These are phyloP conservation scores for Pogonocichla stellata DNA, from an alignment of 2,113 vertebrate species.

Conservation along the genomic window DNA sequence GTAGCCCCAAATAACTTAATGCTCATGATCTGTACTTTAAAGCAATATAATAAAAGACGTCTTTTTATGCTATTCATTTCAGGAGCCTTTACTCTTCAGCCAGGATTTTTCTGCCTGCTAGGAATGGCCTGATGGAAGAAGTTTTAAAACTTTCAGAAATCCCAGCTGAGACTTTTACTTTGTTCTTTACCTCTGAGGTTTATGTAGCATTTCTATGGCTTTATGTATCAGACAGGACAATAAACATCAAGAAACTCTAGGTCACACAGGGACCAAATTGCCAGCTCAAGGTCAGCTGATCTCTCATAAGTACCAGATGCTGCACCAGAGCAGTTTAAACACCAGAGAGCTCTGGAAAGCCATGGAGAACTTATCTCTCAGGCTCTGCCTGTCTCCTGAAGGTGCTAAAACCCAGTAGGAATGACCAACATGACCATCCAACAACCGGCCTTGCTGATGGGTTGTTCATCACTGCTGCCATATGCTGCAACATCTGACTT, in stretches of 20 bases:
- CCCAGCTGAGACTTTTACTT: slow-evolving; percentile 45
- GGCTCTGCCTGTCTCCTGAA: neutral
- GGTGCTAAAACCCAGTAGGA: neutral
- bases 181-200: slow-evolving; percentile 51
- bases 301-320: neutral
- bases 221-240: slow-evolving; percentile 11
- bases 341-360: neutral
- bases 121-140: slow-evolving; percentile 27
- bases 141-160: slow-evolving; percentile 46
- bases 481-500: neutral
- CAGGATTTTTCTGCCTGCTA: slow-evolving; percentile 44
- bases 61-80: slow-evolving; percentile 45
- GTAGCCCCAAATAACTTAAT: slow-evolving; percentile 30
- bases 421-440: neutral
- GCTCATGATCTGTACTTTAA: slow-evolving; percentile 47
- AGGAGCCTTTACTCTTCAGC: slow-evolving; percentile 45
- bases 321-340: neutral
- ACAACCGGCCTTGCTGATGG: neutral
- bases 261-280: neutral
- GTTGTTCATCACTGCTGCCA: neutral
- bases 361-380: neutral
- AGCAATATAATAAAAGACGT: slow-evolving; percentile 31
- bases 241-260: slow-evolving; percentile 27
- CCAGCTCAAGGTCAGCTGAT: neutral
- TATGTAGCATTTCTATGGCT: neutral